A percentile compares a stretch with the other conserved stretches of the same genome.
phyloP scores from a whole-genome alignment of 2,797 vertebrate genomes.

The Tokudaia tokunoshimensis region DNA sequence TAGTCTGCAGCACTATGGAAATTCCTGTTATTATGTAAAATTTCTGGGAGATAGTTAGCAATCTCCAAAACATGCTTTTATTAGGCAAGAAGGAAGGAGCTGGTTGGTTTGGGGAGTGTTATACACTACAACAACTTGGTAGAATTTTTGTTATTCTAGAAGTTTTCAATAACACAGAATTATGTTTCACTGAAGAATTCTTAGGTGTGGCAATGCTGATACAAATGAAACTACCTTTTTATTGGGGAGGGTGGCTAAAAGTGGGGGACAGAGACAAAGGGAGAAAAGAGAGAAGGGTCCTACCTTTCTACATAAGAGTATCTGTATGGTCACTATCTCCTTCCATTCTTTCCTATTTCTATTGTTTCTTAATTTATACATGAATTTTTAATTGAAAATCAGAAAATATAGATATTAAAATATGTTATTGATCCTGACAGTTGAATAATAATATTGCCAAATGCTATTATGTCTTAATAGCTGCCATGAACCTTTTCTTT shows the following conservation, averaged over 20 bases:
- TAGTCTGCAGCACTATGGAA: background rate
- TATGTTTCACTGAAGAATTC: constrained; percentile 27
- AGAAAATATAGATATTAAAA: background rate
- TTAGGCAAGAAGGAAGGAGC: background rate
- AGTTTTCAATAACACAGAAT: background rate
- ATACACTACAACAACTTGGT: background rate
- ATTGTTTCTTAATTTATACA: background rate
- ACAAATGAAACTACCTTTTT: background rate
- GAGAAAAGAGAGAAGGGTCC: too few species aligned
- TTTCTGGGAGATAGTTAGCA: background rate
- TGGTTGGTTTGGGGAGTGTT: background rate
- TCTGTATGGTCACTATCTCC: background rate
- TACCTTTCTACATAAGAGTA: constrained; percentile 29
- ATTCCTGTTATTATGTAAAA: background rate
- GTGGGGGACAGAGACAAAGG: too few species aligned
- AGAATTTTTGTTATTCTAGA: background rate
- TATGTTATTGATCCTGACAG: background rate
- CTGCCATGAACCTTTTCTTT: background rate
- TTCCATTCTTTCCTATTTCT: background rate
- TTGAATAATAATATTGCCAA: constrained; percentile 25
- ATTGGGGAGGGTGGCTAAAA: too few species aligned
- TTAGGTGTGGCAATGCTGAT: background rate
- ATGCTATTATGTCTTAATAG: constrained; percentile 19
- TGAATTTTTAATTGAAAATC: constrained; percentile 39
- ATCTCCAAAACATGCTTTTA: background rate